A percentile compares a stretch with the other conserved stretches of the same genome.
phyloP scores from a whole-genome alignment of 2,113 vertebrate species.

The Prinia subflava region DNA sequence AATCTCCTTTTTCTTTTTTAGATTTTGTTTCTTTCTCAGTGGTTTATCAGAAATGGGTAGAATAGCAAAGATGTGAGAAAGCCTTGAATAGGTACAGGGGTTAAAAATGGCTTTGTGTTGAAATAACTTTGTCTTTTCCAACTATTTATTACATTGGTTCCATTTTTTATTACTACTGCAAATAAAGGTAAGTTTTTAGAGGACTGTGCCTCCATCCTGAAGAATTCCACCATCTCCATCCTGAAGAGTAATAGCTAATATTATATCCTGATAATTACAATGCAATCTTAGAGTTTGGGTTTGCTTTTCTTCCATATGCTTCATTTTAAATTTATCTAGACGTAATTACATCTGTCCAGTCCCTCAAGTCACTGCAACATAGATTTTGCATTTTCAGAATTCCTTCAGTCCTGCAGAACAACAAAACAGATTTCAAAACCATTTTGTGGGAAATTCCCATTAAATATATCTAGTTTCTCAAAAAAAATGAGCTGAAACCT shows the following conservation, averaged over 20 bases:
- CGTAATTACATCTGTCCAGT: not conserved
- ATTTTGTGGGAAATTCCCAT: not conserved
- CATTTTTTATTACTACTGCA: not conserved
- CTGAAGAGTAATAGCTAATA: not conserved
- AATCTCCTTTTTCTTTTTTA: not conserved
- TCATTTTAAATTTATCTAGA: not conserved
- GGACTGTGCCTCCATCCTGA: too few species aligned
- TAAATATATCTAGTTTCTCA: constrained; percentile 5
- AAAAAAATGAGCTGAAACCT: not conserved
- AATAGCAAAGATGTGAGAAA: not conserved
- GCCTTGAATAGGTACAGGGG: not conserved
- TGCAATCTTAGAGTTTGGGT: not conserved
- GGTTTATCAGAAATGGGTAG: not conserved
- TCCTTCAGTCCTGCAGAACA: not conserved
- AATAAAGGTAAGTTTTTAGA: not conserved
- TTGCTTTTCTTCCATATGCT: not conserved
- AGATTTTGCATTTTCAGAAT: constrained; percentile 23
- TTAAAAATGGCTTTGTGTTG: not conserved
- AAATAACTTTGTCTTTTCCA: not conserved
- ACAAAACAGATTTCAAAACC: not conserved
- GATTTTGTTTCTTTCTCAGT: too few species aligned
- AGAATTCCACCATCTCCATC: too few species aligned
- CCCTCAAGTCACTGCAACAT: not conserved
- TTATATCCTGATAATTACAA: not conserved
- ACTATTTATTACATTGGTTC: not conserved